Percentiles rank a stretch among this genome's conserved stretches.
These are phyloP conservation scores for Hydrochoerus hydrochaeris DNA, from an alignment of 2,113 vertebrate species.

Conservation along the genomic window DNA sequence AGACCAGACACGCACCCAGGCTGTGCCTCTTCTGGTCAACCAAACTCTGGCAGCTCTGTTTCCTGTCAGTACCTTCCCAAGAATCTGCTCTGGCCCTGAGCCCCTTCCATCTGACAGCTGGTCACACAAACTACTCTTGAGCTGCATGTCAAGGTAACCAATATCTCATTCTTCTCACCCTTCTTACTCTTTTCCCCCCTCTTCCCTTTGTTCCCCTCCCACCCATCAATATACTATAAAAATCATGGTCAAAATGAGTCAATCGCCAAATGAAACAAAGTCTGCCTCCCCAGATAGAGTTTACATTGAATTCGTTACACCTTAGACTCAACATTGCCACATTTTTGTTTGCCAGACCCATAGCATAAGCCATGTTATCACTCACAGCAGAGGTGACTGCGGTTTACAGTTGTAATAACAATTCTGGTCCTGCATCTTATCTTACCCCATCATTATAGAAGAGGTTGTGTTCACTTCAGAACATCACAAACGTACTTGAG, in stretches of 20 bases:
- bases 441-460: neutral
- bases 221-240: neutral
- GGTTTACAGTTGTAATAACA: neutral
- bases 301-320: neutral
- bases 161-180: neutral
- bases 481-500: neutral
- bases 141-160: neutral
- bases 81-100: conserved; percentile 61
- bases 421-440: neutral
- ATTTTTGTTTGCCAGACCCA: neutral
- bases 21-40: neutral
- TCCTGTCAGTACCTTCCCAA: conserved; percentile 4
- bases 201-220: neutral
- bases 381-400: neutral
- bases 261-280: neutral
- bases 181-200: no score
- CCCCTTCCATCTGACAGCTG: conserved; percentile 59
- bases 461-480: neutral
- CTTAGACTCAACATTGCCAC: neutral
- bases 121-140: neutral
- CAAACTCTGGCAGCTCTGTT: conserved; percentile 29
- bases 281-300: conserved; percentile 5
- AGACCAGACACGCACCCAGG: neutral
- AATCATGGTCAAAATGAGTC: neutral
- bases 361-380: neutral